These are phyloP conservation scores for Trichonephila clavipes DNA, from an alignment of 1,140 invertebrate genomes.

Conservation along the genomic window DNA sequence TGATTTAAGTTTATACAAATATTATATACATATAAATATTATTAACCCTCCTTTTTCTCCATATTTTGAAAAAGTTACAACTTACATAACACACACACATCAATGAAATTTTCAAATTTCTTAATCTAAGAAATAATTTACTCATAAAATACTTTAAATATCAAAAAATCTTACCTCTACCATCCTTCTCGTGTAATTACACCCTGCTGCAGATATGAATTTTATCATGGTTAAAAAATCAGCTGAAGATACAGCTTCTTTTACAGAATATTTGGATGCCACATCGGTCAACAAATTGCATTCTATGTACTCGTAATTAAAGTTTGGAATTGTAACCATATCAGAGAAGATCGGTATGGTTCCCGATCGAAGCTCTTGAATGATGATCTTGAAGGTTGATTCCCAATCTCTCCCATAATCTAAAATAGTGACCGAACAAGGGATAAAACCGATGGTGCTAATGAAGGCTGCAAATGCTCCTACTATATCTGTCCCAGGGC, in stretches of 20 bases:
- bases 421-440: not conserved
- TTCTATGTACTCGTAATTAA: not conserved
- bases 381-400: not conserved
- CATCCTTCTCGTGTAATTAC: not conserved
- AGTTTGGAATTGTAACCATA: not conserved
- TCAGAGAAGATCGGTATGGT: not conserved
- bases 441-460: not conserved
- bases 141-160: too few species aligned
- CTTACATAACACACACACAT: too few species aligned
- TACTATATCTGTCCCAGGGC: slow-evolving; percentile 38
- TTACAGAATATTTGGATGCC: not conserved
- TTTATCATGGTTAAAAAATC: slow-evolving; percentile 44
- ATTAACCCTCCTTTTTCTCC: too few species aligned
- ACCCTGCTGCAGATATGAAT: slow-evolving; percentile 40
- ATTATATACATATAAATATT: too few species aligned
- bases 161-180: not conserved
- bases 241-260: not conserved
- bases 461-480: not conserved
- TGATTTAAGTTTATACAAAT: too few species aligned
- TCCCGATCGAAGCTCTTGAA: slow-evolving; percentile 11
- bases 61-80: too few species aligned
- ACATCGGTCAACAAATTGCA: not conserved
- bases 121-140: too few species aligned
- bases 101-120: not conserved
- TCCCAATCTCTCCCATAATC: slow-evolving; percentile 16